These are phyloP conservation scores for Carlito syrichta DNA, from an alignment of 2,113 vertebrate species.

Conservation along the genomic window DNA sequence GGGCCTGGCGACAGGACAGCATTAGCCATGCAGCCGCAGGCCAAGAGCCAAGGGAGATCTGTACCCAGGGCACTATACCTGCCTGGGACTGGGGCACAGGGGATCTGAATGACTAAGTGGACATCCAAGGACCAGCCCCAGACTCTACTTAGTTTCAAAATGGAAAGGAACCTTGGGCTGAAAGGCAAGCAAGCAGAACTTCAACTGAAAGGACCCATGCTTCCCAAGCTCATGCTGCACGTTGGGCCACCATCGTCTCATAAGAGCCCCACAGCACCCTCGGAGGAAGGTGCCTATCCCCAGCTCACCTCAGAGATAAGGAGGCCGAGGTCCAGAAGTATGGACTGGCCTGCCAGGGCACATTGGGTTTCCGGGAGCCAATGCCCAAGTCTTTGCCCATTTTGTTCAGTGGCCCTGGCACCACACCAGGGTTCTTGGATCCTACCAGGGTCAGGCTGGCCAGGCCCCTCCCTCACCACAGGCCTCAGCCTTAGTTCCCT, in stretches of 20 bases:
- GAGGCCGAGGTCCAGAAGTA: not conserved
- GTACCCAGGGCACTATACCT: no score
- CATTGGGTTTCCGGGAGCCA: no score
- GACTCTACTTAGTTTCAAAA: not conserved
- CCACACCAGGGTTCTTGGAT: not conserved
- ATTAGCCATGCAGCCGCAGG: not conserved
- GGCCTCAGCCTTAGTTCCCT: not conserved
- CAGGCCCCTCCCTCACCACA: not conserved
- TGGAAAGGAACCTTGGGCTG: not conserved
- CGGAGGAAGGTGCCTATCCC: not conserved
- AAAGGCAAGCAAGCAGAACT: fast-evolving
- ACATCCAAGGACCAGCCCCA: not conserved
- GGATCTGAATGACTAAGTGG: no score
- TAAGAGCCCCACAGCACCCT: not conserved
- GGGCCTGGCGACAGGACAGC: not conserved
- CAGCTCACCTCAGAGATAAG: not conserved
- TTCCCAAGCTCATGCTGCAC: not conserved
- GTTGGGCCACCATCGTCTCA: no score
- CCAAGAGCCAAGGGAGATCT: not conserved
- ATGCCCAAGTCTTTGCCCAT: not conserved
- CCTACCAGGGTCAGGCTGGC: no score
- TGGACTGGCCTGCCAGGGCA: not conserved
- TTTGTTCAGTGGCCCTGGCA: not conserved
- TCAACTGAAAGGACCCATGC: not conserved
- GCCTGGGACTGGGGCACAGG: not conserved